Conservation (phyloP, 2,113 vertebrate species). For the Psilopogon haemacephalus region DNA sequence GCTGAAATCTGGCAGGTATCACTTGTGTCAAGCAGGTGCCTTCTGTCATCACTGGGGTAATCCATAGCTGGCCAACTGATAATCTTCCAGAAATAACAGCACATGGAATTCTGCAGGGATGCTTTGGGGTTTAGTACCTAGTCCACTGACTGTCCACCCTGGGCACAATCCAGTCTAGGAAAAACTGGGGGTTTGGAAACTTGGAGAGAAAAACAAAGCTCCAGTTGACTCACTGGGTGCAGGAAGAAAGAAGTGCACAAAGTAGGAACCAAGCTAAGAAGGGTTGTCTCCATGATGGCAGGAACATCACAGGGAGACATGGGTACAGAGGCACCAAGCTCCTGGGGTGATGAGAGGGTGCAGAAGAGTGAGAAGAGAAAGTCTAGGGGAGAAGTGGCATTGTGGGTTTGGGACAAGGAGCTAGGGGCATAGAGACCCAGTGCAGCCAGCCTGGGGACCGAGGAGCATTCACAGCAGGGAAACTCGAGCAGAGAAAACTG, state of each 20-base stretch:
- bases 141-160: not conserved
- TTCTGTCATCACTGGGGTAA: slow-evolving; percentile 15
- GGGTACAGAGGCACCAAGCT: not conserved
- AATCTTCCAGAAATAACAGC: slow-evolving; percentile 35
- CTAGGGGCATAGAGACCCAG: not conserved
- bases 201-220: not conserved
- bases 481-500: not conserved
- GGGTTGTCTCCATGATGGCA: not conserved
- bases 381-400: not conserved
- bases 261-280: not conserved
- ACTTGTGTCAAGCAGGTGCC: slow-evolving; percentile 28
- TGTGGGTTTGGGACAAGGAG: not conserved
- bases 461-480: not conserved
- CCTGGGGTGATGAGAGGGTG: not conserved
- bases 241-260: not conserved
- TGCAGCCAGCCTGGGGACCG: not conserved
- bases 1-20: slow-evolving; percentile 26
- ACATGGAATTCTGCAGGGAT: not conserved
- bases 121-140: not conserved
- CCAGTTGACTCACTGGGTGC: not conserved
- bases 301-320: not conserved
- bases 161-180: not conserved
- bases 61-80: slow-evolving; percentile 7
- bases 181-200: not conserved
- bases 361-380: not conserved